phyloP scores from a whole-genome alignment of 2,888 invertebrate genomes.

The Trissolcus japonicus region DNA sequence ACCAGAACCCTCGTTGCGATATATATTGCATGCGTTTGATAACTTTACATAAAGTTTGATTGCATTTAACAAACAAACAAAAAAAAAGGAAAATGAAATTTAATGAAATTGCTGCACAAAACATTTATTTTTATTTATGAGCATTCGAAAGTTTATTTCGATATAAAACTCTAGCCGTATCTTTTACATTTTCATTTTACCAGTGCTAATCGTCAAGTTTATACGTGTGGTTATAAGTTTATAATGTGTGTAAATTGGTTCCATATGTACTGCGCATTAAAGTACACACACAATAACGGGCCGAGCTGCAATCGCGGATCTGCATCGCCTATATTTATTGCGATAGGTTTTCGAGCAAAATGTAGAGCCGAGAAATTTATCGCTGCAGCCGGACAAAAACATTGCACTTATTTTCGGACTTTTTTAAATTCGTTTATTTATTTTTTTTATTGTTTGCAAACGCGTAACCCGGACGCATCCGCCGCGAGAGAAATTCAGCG shows the following conservation, averaged over 20 bases:
- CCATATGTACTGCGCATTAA: conserved; percentile 73
- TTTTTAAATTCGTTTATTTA: conserved; percentile 29
- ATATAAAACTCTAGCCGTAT: conserved; percentile 32
- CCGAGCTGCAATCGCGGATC: conserved; percentile 57
- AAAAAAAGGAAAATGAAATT: conserved; percentile 4
- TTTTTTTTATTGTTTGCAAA: conserved; percentile 23
- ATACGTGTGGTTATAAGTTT: conserved; percentile 16
- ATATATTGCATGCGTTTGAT: no score
- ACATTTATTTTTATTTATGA: conserved; percentile 38
- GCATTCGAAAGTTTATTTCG: conserved; percentile 39
- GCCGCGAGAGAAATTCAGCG: conserved; percentile 39
- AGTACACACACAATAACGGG: conserved; percentile 62
- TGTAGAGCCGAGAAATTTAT: conserved; percentile 71
- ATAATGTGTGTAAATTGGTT: conserved; percentile 69
- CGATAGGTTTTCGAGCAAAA: conserved; percentile 73
- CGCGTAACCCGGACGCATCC: conserved; percentile 37
- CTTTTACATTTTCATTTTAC: conserved; percentile 54
- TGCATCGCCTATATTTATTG: conserved; percentile 72
- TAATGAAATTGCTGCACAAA: conserved; percentile 31
- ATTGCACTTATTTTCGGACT: conserved; percentile 40
- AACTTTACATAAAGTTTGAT: no score
- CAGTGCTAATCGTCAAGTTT: conserved; percentile 52
- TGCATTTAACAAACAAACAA: background rate
- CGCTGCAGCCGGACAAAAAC: conserved; percentile 62
- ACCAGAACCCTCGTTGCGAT: no score